Percentiles rank a stretch among this genome's conserved stretches.
phyloP scores from a whole-genome alignment of 2,113 vertebrate genomes.

The Cariama cristata region DNA sequence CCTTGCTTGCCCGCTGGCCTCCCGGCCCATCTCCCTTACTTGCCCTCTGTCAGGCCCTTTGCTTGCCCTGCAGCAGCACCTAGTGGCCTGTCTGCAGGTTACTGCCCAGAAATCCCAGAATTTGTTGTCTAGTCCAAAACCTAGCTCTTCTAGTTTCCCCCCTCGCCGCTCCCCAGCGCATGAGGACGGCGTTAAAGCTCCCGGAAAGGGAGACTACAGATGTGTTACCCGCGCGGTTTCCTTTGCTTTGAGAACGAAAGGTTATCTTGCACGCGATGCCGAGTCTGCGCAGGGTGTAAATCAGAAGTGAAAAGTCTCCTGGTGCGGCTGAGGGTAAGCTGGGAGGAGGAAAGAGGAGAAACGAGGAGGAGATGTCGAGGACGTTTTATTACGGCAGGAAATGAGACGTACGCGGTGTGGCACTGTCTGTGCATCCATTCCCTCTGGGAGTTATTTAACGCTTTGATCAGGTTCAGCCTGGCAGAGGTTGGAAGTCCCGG shows the following conservation, averaged over 20 bases:
- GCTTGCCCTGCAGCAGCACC: slow-evolving; percentile 73
- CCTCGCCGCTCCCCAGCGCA: rapidly evolving
- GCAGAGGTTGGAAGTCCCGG: neutral
- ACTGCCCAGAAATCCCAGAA: slow-evolving; percentile 14
- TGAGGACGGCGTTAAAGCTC: neutral
- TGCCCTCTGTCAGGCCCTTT: neutral
- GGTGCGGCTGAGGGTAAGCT: neutral
- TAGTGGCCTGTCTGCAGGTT: slow-evolving; percentile 65
- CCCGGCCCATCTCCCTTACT: neutral
- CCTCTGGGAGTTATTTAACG: neutral
- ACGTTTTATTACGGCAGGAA: neutral
- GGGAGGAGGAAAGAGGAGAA: neutral
- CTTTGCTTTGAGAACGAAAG: neutral
- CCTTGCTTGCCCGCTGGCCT: neutral
- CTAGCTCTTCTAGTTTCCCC: neutral
- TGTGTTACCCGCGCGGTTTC: rapidly evolving
- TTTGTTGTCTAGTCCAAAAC: neutral
- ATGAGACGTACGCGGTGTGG: neutral
- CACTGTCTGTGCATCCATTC: neutral
- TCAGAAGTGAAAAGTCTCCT: neutral
- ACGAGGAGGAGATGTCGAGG: neutral
- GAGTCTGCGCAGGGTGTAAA: neutral
- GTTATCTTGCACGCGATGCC: rapidly evolving
- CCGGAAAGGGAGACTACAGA: neutral
- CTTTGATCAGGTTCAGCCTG: neutral